phyloP scores from a whole-genome alignment of 2,888 invertebrate genomes.

The Chymomyza amoena region DNA sequence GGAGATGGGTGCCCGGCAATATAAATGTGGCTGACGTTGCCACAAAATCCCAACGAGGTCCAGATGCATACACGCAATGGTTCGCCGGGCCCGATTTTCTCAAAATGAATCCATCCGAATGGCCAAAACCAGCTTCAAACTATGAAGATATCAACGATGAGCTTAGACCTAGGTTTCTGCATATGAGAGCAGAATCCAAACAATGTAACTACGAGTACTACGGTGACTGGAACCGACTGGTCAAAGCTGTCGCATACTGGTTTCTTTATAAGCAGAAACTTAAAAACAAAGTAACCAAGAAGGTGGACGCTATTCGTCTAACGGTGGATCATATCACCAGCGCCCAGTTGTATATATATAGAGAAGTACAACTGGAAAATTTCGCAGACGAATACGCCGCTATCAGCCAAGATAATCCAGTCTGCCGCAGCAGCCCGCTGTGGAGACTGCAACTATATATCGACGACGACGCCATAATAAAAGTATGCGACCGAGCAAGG shows the following conservation, averaged over 20 bases:
- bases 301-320: neutral
- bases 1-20: constrained; percentile 28
- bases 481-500: neutral
- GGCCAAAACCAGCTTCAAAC: constrained; percentile 4
- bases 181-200: neutral
- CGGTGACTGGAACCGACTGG: constrained; percentile 9
- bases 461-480: neutral
- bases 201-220: neutral
- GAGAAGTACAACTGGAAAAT: constrained; percentile 14
- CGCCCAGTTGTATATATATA: constrained; percentile 10
- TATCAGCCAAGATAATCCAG: neutral
- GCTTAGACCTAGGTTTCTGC: constrained; percentile 3
- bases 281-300: neutral
- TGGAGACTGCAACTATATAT: neutral
- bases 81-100: constrained; percentile 20
- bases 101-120: constrained; percentile 7
- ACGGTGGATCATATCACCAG: constrained; percentile 2
- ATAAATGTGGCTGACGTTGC: constrained; percentile 26
- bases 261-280: constrained; percentile 13
- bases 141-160: constrained; percentile 9
- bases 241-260: constrained; percentile 10
- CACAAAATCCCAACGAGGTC: constrained; percentile 14
- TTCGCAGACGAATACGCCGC: constrained; percentile 21
- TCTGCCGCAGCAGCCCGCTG: constrained; percentile 1
- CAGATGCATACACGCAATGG: constrained; percentile 22